These are phyloP conservation scores for Psophia crepitans DNA, from an alignment of 2,113 vertebrate species.

Conservation along the genomic window DNA sequence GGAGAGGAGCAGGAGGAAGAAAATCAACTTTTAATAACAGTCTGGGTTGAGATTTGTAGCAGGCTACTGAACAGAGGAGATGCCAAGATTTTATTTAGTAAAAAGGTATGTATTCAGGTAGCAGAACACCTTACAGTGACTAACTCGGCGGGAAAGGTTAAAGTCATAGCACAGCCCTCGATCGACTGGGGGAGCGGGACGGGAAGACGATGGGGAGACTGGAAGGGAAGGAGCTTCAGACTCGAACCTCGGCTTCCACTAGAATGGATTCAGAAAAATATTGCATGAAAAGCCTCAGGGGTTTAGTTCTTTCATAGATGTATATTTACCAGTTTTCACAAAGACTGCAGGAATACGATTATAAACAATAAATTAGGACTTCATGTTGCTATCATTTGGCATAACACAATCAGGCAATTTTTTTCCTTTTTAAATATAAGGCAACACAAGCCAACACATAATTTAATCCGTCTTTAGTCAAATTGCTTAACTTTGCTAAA, in stretches of 20 bases:
- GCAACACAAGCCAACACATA: slow-evolving; percentile 80
- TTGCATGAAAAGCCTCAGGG: slow-evolving; percentile 57
- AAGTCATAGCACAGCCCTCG: slow-evolving; percentile 50
- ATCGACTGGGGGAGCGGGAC: neutral
- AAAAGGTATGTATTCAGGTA: slow-evolving; percentile 9
- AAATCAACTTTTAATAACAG: slow-evolving; percentile 12
- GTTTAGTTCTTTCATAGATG: slow-evolving; percentile 60
- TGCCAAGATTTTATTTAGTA: slow-evolving; percentile 24
- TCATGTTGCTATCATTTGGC: slow-evolving; percentile 81
- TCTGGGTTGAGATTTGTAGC: slow-evolving; percentile 13
- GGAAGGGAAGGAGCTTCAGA: slow-evolving; percentile 37
- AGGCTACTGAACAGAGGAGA: slow-evolving; percentile 4
- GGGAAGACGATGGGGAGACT: neutral
- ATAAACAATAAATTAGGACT: slow-evolving; percentile 78
- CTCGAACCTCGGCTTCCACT: slow-evolving; percentile 33
- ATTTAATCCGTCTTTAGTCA: slow-evolving; percentile 75
- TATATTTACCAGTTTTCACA: slow-evolving; percentile 74
- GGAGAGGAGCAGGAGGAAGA: neutral
- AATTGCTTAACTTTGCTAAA: slow-evolving; percentile 75
- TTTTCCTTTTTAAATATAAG: slow-evolving; percentile 79
- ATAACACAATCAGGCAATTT: slow-evolving; percentile 76
- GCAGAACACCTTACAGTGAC: slow-evolving; percentile 46
- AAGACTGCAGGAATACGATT: slow-evolving; percentile 68
- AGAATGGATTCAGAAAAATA: slow-evolving; percentile 37
- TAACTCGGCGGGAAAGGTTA: slow-evolving; percentile 8